Evolutionary conservation across 2,113 vertebrate genomes (phyloP).

Genomic region (Microtus pennsylvanicus): DNA sequence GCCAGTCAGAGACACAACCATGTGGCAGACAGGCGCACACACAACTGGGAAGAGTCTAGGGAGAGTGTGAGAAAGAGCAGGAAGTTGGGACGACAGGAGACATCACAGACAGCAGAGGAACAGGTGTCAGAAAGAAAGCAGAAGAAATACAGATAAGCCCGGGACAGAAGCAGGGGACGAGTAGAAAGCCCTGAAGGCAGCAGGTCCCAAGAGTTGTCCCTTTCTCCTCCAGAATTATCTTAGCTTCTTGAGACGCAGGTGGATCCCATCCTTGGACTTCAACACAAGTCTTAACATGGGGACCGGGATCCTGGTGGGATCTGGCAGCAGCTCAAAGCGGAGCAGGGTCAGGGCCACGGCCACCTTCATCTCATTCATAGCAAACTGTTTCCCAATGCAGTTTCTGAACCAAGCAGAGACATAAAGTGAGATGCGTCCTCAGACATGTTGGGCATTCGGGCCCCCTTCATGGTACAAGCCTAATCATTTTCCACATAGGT

Average conservation of each 20-base stretch:
- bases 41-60: neutral
- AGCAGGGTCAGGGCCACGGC: constrained; percentile 87
- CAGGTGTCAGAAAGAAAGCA: neutral
- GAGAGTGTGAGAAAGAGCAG: neutral
- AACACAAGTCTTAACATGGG: neutral
- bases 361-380: constrained; percentile 93
- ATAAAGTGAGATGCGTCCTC: neutral
- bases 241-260: neutral
- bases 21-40: neutral
- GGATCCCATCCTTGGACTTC: constrained; percentile 36
- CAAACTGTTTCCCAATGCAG: constrained; percentile 33
- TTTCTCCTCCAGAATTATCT: neutral
- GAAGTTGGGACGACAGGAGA: neutral
- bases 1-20: neutral
- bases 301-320: constrained; percentile 61
- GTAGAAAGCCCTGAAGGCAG: too few relatives aligned
- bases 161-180: neutral
- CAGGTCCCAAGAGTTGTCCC: neutral
- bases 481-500: neutral
- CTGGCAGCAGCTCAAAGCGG: constrained; percentile 85
- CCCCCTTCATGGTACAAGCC: neutral
- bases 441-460: neutral
- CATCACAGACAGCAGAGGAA: neutral
- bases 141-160: neutral
- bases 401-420: constrained; percentile 78